A percentile compares a stretch with the other conserved stretches of the same genome.
These are phyloP conservation scores for Eristalinus sepulchralis DNA, from an alignment of 2,888 invertebrate genomes.

Conservation along the genomic window DNA sequence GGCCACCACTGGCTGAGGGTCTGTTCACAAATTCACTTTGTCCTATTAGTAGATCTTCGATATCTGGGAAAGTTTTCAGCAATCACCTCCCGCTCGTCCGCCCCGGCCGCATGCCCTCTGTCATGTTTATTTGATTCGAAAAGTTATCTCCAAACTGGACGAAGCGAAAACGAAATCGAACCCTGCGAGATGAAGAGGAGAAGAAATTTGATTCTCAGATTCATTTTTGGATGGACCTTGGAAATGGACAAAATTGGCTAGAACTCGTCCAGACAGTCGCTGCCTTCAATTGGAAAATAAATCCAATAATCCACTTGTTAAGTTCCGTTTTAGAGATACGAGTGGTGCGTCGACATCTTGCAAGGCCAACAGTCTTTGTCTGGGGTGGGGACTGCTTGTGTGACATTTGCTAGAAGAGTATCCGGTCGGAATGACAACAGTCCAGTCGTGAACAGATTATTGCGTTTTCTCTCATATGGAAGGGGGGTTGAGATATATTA, in stretches of 20 bases:
- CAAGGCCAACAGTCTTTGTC: not conserved
- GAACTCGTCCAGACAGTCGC: not conserved
- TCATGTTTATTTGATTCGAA: slow-evolving; percentile 60
- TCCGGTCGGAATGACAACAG: slow-evolving; percentile 48
- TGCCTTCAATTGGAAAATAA: slow-evolving; percentile 64
- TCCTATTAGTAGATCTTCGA: slow-evolving; percentile 54
- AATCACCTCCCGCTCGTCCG: not conserved
- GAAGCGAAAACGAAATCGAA: slow-evolving; percentile 5
- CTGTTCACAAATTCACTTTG: slow-evolving; percentile 57
- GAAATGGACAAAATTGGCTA: slow-evolving; percentile 32
- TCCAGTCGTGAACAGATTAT: slow-evolving; percentile 49
- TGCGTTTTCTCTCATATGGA: slow-evolving; percentile 34
- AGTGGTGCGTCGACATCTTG: not conserved
- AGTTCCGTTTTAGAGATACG: slow-evolving; percentile 28
- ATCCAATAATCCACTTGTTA: slow-evolving; percentile 70
- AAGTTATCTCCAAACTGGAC: slow-evolving; percentile 28
- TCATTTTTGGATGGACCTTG: slow-evolving; percentile 61
- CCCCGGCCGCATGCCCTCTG: not conserved
- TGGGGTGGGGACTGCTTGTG: slow-evolving; percentile 12
- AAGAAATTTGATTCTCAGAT: slow-evolving; percentile 62
- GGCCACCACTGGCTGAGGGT: not conserved
- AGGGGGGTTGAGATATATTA: slow-evolving; percentile 19
- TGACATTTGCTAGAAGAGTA: slow-evolving; percentile 11
- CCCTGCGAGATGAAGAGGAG: not conserved
- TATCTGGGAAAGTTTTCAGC: slow-evolving; percentile 41